Evolutionary conservation across 1,140 invertebrate genomes (phyloP), one percentile per base, ranked within the genome.

Genomic region (Leptinotarsa undecemlineata): DNA sequence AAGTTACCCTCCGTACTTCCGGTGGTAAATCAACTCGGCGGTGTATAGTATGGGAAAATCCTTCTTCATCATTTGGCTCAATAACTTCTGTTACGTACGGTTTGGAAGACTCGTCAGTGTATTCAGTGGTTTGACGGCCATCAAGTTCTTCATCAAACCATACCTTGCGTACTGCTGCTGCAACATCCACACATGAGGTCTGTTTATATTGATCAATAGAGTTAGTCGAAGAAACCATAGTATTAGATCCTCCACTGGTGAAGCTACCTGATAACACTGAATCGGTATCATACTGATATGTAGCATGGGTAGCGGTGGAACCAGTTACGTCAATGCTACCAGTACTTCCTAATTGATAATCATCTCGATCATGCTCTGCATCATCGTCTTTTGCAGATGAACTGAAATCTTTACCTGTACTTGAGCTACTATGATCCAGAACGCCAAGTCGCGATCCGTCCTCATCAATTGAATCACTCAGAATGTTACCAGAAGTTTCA

Each of bases 251-350:
- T 80, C 90, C 91, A 85, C 92, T 94, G 42, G 92, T 93, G 60
- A 94, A 89, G 84, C 92, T 94, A 19, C 92, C 92, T 4, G 93
- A 94, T 90, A 93, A 93, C 20, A 92, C 88, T 0, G 93, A 94
- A 80, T 94, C 93, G 1, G 91, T 92, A 84, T 94, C 93, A 80
- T 92, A 93, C 79, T 93, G 93, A 81, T 93, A 94, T n/a, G 92
- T 94, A 19, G 93, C 93, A 81, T 93, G 90, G 1, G 93, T 94
- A 0, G 92, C 92, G 17, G 92, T 92, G 2, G 93, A 94, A 79
- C 91, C 93, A 1, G 91, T 91, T 13, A 90, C 90, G 76, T 91
- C 91, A 20, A 91, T 78, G 71, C 90, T 92, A 75, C 91, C 91
- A 3, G 89, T 91, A 79, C 91, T 92, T n/a, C 90, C 90, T 20